Conservation (phyloP, 2,797 vertebrate genomes). For the Hyperoplus immaculatus region DNA sequence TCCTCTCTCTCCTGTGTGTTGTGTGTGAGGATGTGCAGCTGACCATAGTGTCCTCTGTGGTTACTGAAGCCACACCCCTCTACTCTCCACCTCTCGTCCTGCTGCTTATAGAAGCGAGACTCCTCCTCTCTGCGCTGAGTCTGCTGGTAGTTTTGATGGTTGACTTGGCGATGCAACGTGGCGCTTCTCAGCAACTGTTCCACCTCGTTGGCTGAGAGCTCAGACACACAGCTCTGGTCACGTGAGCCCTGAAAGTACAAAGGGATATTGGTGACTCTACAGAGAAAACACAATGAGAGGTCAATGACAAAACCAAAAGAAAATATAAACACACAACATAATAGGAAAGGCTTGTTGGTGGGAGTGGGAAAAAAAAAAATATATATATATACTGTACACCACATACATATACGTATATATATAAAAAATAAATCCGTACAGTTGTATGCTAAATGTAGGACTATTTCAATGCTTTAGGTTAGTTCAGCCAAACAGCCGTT, state of each 20-base stretch:
- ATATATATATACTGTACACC: no score
- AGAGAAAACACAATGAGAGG: neutral
- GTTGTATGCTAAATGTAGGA: no score
- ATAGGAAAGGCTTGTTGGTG: no score
- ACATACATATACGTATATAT: no score
- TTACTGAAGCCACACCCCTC: slow-evolving; percentile 45
- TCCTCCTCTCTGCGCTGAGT: slow-evolving; percentile 5
- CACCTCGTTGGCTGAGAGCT: slow-evolving; percentile 88
- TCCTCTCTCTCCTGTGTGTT: neutral
- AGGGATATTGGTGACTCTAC: neutral
- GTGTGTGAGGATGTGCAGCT: neutral
- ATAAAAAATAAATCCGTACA: no score
- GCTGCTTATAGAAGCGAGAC: slow-evolving; percentile 57
- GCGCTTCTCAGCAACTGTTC: slow-evolving; percentile 88
- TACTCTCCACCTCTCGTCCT: neutral
- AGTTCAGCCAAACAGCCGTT: no score
- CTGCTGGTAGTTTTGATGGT: slow-evolving; percentile 7
- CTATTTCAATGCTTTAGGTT: no score
- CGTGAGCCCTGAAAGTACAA: slow-evolving; percentile 49
- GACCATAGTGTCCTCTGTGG: slow-evolving; percentile 20
- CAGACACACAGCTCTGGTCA: slow-evolving; percentile 69
- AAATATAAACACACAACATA: neutral
- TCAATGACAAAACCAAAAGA: neutral
- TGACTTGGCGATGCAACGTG: slow-evolving; percentile 60
- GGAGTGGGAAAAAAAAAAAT: no score